Conservation (phyloP, 2,113 vertebrate species). For the Barnardius zonarius region DNA sequence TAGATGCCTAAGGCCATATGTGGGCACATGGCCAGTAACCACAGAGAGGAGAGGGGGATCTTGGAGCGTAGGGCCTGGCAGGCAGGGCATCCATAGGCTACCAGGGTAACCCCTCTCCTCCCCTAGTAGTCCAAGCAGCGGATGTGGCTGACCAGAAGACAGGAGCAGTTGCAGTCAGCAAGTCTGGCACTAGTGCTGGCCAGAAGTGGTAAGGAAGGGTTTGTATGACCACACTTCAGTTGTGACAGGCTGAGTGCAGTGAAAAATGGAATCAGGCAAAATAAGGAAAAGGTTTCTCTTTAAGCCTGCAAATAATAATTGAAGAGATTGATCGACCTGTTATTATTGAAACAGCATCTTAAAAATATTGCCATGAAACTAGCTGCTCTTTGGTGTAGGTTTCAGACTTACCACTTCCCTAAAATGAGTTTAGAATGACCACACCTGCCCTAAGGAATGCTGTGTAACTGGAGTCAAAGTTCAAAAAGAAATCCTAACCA, state of each 20-base stretch:
- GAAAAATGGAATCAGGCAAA: neutral
- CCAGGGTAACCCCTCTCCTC: neutral
- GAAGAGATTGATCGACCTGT: neutral
- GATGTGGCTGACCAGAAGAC: neutral
- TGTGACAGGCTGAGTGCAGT: neutral
- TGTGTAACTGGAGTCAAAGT: neutral
- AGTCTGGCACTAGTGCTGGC: accelerated
- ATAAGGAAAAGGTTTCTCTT: neutral
- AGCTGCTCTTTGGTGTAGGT: neutral
- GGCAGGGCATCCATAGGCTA: neutral
- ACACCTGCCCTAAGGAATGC: neutral
- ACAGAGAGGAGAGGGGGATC: neutral
- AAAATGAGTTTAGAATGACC: neutral
- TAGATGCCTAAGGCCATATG: neutral
- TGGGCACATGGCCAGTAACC: neutral
- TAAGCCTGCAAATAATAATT: neutral
- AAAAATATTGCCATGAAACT: neutral
- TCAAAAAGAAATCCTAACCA: neutral
- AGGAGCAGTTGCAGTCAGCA: neutral
- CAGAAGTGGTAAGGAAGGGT: neutral
- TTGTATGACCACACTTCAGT: neutral
- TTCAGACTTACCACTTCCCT: neutral
- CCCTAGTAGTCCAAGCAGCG: neutral
- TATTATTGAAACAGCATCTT: neutral
- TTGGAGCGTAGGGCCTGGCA: neutral